A percentile compares a stretch with the other conserved stretches of the same genome.
Evolutionary conservation across 2,888 invertebrate species (phyloP).

Genomic region (Hirtodrosophila alboralis): DNA sequence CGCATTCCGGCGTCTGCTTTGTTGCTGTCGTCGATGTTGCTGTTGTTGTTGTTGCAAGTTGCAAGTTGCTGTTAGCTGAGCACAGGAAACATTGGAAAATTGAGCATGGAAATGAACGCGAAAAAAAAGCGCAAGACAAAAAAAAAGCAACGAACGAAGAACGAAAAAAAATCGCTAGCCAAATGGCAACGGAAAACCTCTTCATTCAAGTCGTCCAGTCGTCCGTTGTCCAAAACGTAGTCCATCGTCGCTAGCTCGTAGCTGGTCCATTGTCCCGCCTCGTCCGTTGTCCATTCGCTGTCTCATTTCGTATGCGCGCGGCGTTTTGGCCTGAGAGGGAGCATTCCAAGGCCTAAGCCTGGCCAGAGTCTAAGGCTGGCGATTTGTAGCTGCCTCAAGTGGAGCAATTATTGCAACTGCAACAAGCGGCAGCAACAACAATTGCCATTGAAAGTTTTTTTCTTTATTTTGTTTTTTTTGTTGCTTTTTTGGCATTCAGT

Average conservation of each 20-base stretch:
- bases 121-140: conserved; percentile 25
- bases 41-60: conserved; percentile 43
- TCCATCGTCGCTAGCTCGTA: too few relatives aligned
- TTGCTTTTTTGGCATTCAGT: too few relatives aligned
- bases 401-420: conserved; percentile 77
- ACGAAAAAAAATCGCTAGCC: conserved; percentile 54
- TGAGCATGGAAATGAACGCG: conserved; percentile 77
- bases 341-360: conserved; percentile 53
- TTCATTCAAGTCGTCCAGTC: conserved; percentile 72
- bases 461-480: too few relatives aligned
- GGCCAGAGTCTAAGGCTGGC: conserved; percentile 24
- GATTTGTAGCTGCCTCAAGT: conserved; percentile 71
- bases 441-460: conserved; percentile 41
- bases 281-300: conserved; percentile 48
- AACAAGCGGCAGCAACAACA: conserved; percentile 27
- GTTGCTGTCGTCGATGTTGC: conserved; percentile 41
- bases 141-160: conserved; percentile 21
- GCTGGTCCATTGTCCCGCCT: too few relatives aligned
- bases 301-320: conserved; percentile 76
- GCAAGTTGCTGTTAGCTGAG: conserved; percentile 53
- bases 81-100: conserved; percentile 80
- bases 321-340: conserved; percentile 49
- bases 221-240: conserved; percentile 11
- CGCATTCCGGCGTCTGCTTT: conserved; percentile 64
- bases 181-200: conserved; percentile 76